Evolutionary conservation across 2,888 invertebrate species (phyloP).

Genomic region (Pheosia tremula): DNA sequence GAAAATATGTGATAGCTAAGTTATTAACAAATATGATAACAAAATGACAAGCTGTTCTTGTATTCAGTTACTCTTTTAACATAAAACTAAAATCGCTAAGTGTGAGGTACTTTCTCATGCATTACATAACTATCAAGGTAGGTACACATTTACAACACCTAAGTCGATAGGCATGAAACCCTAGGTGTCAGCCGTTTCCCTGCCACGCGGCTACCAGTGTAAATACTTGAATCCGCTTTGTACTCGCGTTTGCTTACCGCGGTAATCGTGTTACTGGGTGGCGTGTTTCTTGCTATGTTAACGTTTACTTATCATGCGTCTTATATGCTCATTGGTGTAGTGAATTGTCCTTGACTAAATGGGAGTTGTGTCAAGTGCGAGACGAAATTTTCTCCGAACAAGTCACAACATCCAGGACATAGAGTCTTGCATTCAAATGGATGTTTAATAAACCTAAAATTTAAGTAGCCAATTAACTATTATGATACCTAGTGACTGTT

Average conservation of each 20-base stretch:
- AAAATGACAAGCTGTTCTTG: too few species aligned
- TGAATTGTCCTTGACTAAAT: not conserved
- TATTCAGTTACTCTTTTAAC: not conserved
- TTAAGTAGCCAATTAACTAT: too few species aligned
- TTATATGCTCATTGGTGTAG: conserved; percentile 6
- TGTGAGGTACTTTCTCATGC: not conserved
- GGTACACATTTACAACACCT: conserved; percentile 40
- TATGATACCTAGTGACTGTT: too few species aligned
- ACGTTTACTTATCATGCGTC: conserved; percentile 24
- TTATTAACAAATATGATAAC: too few species aligned
- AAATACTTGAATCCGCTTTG: conserved; percentile 75
- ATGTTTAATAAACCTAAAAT: too few species aligned
- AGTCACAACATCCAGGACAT: too few species aligned
- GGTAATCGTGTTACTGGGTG: conserved; percentile 68
- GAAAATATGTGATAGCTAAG: too few species aligned
- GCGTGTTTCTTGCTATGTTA: conserved; percentile 38
- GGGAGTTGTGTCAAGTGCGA: too few species aligned
- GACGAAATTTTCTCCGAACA: too few species aligned
- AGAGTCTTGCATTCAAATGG: too few species aligned
- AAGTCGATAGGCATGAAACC: conserved; percentile 64
- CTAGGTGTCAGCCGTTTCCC: conserved; percentile 69
- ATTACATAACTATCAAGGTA: conserved; percentile 26
- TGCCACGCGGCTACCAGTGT: conserved; percentile 43
- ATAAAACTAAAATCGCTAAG: not conserved
- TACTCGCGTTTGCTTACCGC: conserved; percentile 57